Evolutionary conservation across 2,113 vertebrate species (phyloP).

Genomic region (Regulus satrapa): DNA sequence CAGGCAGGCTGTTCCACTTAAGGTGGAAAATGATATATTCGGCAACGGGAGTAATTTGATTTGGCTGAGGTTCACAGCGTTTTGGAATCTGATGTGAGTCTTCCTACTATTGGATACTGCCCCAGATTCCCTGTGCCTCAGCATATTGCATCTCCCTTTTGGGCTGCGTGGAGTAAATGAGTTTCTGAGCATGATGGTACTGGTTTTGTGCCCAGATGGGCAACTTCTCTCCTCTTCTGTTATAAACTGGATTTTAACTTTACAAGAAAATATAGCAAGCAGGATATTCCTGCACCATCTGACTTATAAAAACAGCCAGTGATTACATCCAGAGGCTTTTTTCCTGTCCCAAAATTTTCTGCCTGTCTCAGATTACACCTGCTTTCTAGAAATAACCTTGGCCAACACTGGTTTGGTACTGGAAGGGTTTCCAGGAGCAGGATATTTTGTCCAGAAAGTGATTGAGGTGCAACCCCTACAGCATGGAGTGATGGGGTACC

Average conservation of each 20-base stretch:
- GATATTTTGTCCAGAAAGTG: background rate
- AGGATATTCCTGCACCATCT: background rate
- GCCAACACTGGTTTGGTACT: background rate
- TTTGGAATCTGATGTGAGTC: slow-evolving; percentile 21
- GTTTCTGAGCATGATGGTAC: background rate
- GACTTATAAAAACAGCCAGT: background rate
- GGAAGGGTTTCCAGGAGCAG: background rate
- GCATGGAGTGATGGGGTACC: background rate
- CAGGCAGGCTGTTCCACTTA: background rate
- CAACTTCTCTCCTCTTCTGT: slow-evolving; percentile 5
- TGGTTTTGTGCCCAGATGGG: slow-evolving; percentile 20
- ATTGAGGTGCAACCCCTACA: background rate
- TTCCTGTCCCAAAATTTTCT: background rate
- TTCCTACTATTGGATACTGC: slow-evolving; percentile 2
- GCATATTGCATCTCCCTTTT: background rate
- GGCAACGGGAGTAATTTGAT: background rate
- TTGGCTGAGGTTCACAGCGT: background rate
- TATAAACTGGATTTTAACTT: background rate
- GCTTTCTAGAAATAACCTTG: background rate
- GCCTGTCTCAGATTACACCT: background rate
- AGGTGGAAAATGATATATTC: slow-evolving; percentile 25
- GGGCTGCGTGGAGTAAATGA: background rate
- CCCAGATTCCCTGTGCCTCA: background rate
- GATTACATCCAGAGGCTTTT: background rate
- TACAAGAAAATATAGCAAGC: background rate